These are phyloP conservation scores for Macaca nemestrina DNA, from an alignment of 2,113 vertebrate genomes.

Conservation along the genomic window DNA sequence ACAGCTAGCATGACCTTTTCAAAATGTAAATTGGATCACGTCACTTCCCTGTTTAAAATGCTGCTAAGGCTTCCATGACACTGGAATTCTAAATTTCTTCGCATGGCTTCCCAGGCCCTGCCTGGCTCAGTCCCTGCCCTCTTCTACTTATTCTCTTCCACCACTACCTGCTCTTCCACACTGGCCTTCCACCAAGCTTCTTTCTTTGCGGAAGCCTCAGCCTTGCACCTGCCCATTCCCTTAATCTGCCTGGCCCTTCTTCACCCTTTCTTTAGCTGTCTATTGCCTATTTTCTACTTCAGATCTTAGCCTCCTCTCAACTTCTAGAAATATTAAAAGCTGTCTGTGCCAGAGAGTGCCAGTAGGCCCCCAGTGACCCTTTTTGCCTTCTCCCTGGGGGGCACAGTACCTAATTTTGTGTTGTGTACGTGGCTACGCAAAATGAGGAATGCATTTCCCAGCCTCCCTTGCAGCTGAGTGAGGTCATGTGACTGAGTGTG, in stretches of 20 bases:
- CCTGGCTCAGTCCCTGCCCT: neutral
- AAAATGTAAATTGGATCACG: slow-evolving; percentile 28
- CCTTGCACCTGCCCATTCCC: neutral
- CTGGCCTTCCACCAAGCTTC: neutral
- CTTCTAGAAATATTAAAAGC: neutral
- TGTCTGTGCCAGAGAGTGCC: neutral
- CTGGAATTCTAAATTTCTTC: neutral
- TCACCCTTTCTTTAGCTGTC: neutral
- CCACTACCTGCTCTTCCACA: neutral
- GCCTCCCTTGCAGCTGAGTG: neutral
- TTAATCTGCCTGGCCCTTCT: neutral
- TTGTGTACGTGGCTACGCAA: neutral
- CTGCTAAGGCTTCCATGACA: neutral
- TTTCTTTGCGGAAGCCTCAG: neutral
- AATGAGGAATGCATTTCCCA: neutral
- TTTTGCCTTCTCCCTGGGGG: neutral
- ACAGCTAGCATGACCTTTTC: slow-evolving; percentile 46
- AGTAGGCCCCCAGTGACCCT: neutral
- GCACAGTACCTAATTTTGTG: neutral
- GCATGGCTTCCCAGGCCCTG: neutral
- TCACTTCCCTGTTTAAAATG: slow-evolving; percentile 2
- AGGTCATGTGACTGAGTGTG: neutral
- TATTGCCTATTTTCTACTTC: neutral
- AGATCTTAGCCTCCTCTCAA: neutral
- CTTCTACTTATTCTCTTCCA: neutral